Base-by-base conservation (phyloP, 2,113 vertebrate species). In the Coptodon bakossiorum region DNA sequence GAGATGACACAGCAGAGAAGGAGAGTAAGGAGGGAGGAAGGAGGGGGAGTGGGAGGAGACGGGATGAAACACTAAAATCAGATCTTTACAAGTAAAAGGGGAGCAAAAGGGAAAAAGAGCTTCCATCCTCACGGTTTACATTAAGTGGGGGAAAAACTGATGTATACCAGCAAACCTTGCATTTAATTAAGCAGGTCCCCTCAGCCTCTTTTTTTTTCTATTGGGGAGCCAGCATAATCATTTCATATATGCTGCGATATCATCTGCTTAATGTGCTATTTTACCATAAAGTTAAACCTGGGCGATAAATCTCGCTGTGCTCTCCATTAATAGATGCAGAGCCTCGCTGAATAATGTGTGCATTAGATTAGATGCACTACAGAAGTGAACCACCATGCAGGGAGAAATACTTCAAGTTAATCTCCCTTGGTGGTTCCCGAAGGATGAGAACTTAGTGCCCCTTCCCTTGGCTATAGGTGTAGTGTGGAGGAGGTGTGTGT, bases 251-350 rank as follows among this genome's bases (percentile, higher is more conserved):
- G 90, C 86, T 24, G 38, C 89, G 93, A 96, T 96, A 96, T 96
- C 95, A 97, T 97, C 96, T 96, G 96, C 96, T 95, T 96, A 97
- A 97, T 96, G 96, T 24, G 94, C 95, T 95, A 95, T 96, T 96
- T 96, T 96, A 95, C 95, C 93, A 95, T 96, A 96, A 94, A 95
- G 95, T 96, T 96, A 96, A 96, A 97, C 90, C 94, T 85, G 89
- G 90, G 94, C 68, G 84, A 97, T 97, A 97, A 96, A 96, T 97
- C 95, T 96, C 91, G 17, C 84, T 9, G 82, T 48, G 91, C 92
- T 92, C 93, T 93, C 91, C 92, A 91, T 95, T 95, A 96, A 96
- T 94, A 95, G 95, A 96, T 95, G 95, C 93, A 81, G 87, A 76
- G 73, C 90, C 82, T 34, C 2, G 34, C 93, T 95, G 95, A 96